These are phyloP conservation scores for Perca fluviatilis DNA, from an alignment of 2,113 vertebrate species.

Conservation along the genomic window DNA sequence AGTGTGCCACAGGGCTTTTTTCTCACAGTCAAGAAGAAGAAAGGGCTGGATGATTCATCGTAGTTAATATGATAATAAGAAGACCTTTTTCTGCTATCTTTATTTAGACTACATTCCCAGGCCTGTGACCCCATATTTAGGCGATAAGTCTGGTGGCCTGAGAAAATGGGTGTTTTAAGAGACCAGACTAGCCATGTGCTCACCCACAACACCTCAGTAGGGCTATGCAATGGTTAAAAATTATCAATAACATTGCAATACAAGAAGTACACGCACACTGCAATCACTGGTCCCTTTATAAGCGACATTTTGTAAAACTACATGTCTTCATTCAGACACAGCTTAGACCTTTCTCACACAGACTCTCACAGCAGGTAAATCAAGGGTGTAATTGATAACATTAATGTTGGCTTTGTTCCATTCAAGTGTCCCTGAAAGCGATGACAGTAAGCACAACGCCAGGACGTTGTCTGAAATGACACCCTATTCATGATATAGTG, in stretches of 20 bases:
- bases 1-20: constrained; percentile 18
- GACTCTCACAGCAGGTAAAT: not conserved
- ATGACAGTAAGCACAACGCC: not conserved
- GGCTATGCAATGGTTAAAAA: not conserved
- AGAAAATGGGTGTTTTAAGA: not conserved
- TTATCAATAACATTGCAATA: not conserved
- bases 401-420: not conserved
- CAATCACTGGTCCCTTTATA: not conserved
- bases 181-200: not conserved
- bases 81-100: not conserved
- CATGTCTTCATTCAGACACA: not conserved
- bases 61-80: not conserved
- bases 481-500: not conserved
- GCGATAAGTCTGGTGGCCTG: not conserved
- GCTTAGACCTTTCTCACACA: not conserved
- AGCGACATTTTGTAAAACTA: not conserved
- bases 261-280: not conserved
- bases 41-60: not conserved
- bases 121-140: not conserved
- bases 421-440: not conserved
- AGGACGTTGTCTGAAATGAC: not conserved
- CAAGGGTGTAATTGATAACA: not conserved
- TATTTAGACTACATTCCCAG: not conserved
- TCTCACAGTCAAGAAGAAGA: not conserved
- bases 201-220: not conserved